Evolutionary conservation across 1,140 invertebrate genomes (phyloP), one percentile per base, ranked within the genome.

Genomic region (Drosophila triauraria): DNA sequence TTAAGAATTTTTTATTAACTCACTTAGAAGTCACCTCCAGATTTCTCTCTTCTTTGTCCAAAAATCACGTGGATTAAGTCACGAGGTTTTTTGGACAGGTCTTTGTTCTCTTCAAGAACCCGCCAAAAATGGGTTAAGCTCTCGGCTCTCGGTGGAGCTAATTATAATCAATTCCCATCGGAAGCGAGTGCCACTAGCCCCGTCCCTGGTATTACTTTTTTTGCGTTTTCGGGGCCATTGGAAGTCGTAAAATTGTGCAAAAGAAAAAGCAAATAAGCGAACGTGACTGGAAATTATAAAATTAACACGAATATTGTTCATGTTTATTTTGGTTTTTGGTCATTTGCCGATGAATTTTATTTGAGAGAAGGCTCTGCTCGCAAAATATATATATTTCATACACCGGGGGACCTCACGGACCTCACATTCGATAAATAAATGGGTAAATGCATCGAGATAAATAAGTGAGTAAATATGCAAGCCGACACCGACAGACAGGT

Each of bases 201-300:
- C n/a, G 8, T 30, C 17, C 27, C 10, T 17, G 10, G 44, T 13
- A 8, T 17, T 5, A 20, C 1, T 15, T 38, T 43, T 15, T 67
- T 60, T 25, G 25, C 27, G 27, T 30, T 62, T 51, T 38, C 27
- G 23, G 48, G 47, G 32, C 48, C 17, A 40, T 51, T 71, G 44
- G 44, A 50, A 59, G 60, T 75, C 70, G 59, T 63, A 43, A 63
- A 75, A 75, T 38, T 50, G 59, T 47, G 43, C 43, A 59, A 64
- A 77, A 72, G 74, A 64, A 68, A 85, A 77, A 74, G 78, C 82
- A 85, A 81, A 84, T 74, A 81, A 74, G n/a, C 47, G 82, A 81
- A 84, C 82, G 82, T 84, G 82, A 85, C 82, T 84, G 32, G 82
- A 85, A 84, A 81, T 84, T 81, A 78, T 78, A 81, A 85, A 84